phyloP scores from a whole-genome alignment of 2,113 vertebrate genomes.

The Tringa solitaria region DNA sequence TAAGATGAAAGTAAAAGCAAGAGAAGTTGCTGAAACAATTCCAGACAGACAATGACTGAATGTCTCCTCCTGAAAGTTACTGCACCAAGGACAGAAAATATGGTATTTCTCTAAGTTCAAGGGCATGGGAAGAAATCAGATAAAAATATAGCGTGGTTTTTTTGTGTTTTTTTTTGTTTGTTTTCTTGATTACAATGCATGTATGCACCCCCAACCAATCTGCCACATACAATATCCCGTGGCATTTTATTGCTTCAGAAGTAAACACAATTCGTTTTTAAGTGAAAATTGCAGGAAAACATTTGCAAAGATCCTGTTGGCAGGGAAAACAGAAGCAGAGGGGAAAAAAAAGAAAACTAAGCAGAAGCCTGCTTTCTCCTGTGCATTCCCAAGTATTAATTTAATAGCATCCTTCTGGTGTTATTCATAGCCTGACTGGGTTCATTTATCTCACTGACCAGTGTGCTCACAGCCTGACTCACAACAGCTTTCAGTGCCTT shows the following conservation, averaged over 20 bases:
- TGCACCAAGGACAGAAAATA: background rate
- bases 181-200: background rate
- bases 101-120: background rate
- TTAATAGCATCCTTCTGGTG: background rate
- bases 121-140: background rate
- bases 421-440: background rate
- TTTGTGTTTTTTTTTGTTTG: background rate
- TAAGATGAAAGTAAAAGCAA: background rate
- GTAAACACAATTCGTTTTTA: conserved; percentile 29
- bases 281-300: conserved; percentile 21
- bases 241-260: background rate
- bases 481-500: background rate
- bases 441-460: conserved; percentile 50
- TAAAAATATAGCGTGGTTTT: background rate
- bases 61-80: background rate
- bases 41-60: background rate
- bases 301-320: background rate
- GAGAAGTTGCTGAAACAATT: background rate
- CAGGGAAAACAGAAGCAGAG: background rate
- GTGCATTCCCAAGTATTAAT: conserved; percentile 10
- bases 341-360: background rate
- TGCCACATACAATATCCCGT: background rate
- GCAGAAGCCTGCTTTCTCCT: background rate
- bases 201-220: background rate
- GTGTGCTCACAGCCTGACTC: background rate